A percentile compares a stretch with the other conserved stretches of the same genome.
Evolutionary conservation across 2,888 invertebrate species (phyloP).

Genomic region (Busseola fusca): DNA sequence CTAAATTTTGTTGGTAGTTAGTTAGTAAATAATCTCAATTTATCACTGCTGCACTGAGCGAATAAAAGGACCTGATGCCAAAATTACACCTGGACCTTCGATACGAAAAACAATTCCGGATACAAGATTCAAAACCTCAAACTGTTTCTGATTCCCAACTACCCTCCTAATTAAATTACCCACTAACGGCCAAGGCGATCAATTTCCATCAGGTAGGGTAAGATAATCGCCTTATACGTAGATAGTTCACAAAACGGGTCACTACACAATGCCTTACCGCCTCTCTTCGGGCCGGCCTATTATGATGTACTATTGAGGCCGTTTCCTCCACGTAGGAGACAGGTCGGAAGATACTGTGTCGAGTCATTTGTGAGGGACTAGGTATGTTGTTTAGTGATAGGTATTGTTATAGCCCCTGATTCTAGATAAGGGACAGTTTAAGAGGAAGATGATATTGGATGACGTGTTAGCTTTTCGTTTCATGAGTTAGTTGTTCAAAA

Average conservation of each 20-base stretch:
- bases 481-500: neutral
- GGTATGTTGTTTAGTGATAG: constrained; percentile 24
- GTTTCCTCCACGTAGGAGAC: constrained; percentile 34
- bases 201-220: constrained; percentile 5
- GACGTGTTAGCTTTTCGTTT: neutral
- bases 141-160: constrained; percentile 1
- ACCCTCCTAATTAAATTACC: constrained; percentile 45
- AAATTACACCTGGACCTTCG: neutral
- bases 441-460: neutral
- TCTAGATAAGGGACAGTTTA: constrained; percentile 17
- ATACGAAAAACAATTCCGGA: constrained; percentile 8
- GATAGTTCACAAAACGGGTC: constrained; percentile 42
- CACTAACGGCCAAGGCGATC: constrained; percentile 19
- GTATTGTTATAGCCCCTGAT: constrained; percentile 16
- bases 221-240: constrained; percentile 41
- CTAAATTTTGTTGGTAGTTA: neutral
- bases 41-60: neutral
- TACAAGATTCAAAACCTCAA: neutral
- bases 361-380: constrained; percentile 16
- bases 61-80: constrained; percentile 2
- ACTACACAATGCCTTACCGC: constrained; percentile 36
- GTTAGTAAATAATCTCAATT: neutral
- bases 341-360: constrained; percentile 23
- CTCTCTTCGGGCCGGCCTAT: constrained; percentile 30
- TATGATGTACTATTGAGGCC: constrained; percentile 46